Evolutionary conservation across 1,140 invertebrate genomes (phyloP), one percentile per base, ranked within the genome.

Genomic region (Saccostrea glomerata): DNA sequence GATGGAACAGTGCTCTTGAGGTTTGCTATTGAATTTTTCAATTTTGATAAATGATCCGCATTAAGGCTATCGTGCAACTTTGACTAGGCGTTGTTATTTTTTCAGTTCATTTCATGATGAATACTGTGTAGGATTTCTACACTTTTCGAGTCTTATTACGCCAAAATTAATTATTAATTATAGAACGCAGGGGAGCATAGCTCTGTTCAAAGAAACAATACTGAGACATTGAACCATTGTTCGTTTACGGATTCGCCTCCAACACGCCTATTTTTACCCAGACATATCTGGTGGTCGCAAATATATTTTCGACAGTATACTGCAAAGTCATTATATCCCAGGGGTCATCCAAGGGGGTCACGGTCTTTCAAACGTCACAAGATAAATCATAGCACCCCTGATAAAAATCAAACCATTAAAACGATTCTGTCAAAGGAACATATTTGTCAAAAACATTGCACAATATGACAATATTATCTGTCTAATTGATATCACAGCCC

Each of bases 351-450:
- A 40, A 6, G n/a, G 58, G 85, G 25, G 63, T 66, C 30, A 12
- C 17, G 7, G 54, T 82, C 47, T 88, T 85, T 66, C 60, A 58
- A 82, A 88, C 87, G 36, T 84, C 60, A 86, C 85, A 77, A 86
- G 85, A 88, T 88, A 86, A 88, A 88, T 88, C 60, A 82, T 58
- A 82, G 73, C 85, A 77, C 40, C 17, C 36, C 54, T 40, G 84
- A 86, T 86, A 88, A 88, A n/a, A 73, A 88, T 88, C 84, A 82
- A 60, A 82, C 56, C 84, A 88, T 88, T 88, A 85, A 88, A 86
- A 25, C 84, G 84, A 88, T 85, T 85, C 25, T 85, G 84, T 85
- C 84, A 85, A 63, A 85, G 84, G 56, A 63, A 85, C 56, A 23
- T 60, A 85, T 85, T 85, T 85, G 84, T 85, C 84, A 85, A 58